Evolutionary conservation across 2,888 invertebrate genomes (phyloP), one percentile per base, ranked within the genome.

Genomic region (Pseudococcus longispinus): DNA sequence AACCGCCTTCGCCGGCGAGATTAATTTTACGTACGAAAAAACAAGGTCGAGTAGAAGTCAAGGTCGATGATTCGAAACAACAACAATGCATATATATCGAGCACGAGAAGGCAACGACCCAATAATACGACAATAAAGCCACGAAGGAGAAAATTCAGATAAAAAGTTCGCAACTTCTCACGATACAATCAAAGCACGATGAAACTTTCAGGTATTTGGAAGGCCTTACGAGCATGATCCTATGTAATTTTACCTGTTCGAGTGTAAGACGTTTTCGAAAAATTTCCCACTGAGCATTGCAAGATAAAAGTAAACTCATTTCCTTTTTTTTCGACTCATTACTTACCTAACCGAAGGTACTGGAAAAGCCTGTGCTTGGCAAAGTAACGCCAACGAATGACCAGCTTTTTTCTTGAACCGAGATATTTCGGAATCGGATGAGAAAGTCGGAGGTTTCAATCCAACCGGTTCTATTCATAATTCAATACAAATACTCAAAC

Each of bases 311-410:
- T 13, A 13, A 46, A 13, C 15, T 9, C n/a, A 51, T n/a, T 6
- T 46, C 0, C n/a, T n/a, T 51, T 51, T 51, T 51, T n/a, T 1
- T 4, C 13, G n/a, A 51, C 51, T n/a, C n/a, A 18, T 51, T 29
- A 88, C 88, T 85, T 91, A 92, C 92, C 92, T 92, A 90, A 91
- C 91, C 84, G 90, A 89, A 90, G 95, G 95, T 90, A 94, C 93
- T 83, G 95, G 95, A 91, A 93, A 94, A 90, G 93, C 94, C 91
- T 94, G 94, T 88, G 94, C 94, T 90, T 94, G 94, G 91, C 95
- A 95, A 88, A 94, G 92, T 88, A 95, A 92, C 84, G 94, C 94
- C 90, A 95, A 93, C 90, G 89, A 89, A 83, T 90, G 89, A 0
- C 89, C 89, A 46, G 83, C 90, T 83, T 83, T 87, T 89, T 92